Base-by-base conservation (phyloP, 2,888 invertebrate species). In the Linyphia triangularis region DNA sequence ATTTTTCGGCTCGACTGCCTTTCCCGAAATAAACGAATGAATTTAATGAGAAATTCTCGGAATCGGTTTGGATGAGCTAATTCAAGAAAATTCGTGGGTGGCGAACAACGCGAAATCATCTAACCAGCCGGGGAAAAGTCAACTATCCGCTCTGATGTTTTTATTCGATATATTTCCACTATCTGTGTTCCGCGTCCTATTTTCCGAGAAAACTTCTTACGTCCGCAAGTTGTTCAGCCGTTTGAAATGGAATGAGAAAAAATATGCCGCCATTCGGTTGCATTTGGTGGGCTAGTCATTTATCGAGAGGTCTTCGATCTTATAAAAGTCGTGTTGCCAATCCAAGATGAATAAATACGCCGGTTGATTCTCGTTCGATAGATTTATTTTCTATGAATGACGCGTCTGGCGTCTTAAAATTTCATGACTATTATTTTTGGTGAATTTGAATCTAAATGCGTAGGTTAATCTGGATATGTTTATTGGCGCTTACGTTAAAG, bases 281-380 rank as follows among this genome's bases (percentile, higher is more conserved):
- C 61, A 77, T 77, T 77, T 59, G 37, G 26, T 63, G n/a, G 33
- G 30, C 40, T 51, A 79, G 51, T 28, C 59, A 33, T n/a, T 30
- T 70, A 59, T 81, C 51, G 24, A 77, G 26, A 77, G 81, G 81
- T 81, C 81, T 81, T 81, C 81, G 81, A 81, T 81, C 81, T 43
- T 24, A 65, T 28, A 33, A 33, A 30, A 7, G 16, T 7, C 33
- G 22, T 26, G 9, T 72, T 16, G 43, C 33, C 33, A 69, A 10
- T 2, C 1, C 22, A 16, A 22, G 6, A 9, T 33, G n/a, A 33
- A 16, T 67, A 67, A 67, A 67, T 33, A 30, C 9, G 57, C 57
- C 19, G n/a, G 37, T 69, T 33, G 33, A 33, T 33, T 33, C 9
- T 33, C 9, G n/a, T n/a, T n/a, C n/a, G n/a, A n/a, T n/a, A n/a